Conservation (phyloP, 2,113 vertebrate genomes). For the Speoplatyrhinus poulsoni region DNA sequence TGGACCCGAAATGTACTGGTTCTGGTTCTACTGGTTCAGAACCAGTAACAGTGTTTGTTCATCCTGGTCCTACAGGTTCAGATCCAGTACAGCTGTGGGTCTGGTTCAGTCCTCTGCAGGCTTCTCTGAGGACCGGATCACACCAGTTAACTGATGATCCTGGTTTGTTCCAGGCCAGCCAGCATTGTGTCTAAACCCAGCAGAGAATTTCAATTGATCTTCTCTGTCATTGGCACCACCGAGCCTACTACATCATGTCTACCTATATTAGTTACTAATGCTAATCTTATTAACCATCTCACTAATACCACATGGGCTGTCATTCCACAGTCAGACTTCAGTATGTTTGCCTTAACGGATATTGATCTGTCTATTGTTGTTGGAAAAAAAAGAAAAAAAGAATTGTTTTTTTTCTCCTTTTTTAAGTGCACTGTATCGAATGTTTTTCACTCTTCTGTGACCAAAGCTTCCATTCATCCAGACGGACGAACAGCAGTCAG, state of each 20-base stretch:
- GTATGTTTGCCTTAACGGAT: slow-evolving; percentile 92
- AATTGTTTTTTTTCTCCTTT: slow-evolving; percentile 63
- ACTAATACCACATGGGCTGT: slow-evolving; percentile 16
- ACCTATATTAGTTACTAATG: slow-evolving; percentile 64
- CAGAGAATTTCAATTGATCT: no score
- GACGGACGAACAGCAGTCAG: neutral
- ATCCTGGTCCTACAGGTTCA: neutral
- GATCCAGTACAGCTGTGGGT: no score
- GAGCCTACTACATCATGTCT: neutral
- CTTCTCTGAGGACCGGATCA: no score
- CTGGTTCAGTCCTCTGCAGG: no score
- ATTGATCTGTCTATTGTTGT: slow-evolving; percentile 80
- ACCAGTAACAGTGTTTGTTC: neutral
- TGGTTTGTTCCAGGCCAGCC: no score
- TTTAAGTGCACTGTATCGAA: slow-evolving; percentile 60
- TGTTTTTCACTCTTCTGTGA: slow-evolving; percentile 69
- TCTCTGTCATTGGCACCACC: no score
- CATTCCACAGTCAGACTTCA: slow-evolving; percentile 81
- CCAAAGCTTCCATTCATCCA: slow-evolving; percentile 62
- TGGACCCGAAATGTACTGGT: neutral
- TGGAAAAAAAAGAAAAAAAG: slow-evolving; percentile 69
- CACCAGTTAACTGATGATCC: no score
- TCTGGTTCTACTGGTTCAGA: slow-evolving; percentile 6
- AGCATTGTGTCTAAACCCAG: no score
- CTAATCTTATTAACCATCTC: slow-evolving; percentile 52